Percentiles rank a stretch among this genome's conserved stretches.
Conservation (phyloP, 2,888 invertebrate genomes). For the Ptilodon capucinus region DNA sequence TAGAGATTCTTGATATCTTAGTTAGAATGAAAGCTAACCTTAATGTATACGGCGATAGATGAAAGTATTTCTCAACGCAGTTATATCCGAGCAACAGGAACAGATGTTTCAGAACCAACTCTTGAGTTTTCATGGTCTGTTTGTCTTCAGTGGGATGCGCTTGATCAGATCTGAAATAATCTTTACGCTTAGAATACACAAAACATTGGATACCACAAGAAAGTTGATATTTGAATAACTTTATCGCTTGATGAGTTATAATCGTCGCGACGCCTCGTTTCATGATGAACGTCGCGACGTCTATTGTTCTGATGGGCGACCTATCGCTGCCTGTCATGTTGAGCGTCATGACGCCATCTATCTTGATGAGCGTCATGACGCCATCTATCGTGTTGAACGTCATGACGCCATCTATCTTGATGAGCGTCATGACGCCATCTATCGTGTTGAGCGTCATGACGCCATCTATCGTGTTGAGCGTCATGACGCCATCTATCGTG, state of each 20-base stretch:
- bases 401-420: no score
- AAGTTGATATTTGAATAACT: no score
- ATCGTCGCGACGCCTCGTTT: no score
- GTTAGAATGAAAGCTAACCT: constrained; percentile 77
- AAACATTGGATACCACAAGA: no score
- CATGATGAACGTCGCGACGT: neutral
- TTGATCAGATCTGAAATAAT: constrained; percentile 83
- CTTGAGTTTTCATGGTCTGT: constrained; percentile 89
- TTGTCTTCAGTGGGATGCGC: constrained; percentile 95
- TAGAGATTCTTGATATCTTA: no score
- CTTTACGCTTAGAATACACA: no score
- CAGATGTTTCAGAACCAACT: constrained; percentile 94
- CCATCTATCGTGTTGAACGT: neutral
- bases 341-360: neutral
- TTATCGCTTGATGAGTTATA: no score
- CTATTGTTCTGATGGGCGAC: neutral
- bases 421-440: no score
- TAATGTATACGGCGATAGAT: constrained; percentile 92
- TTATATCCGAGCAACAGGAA: constrained; percentile 97
- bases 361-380: neutral
- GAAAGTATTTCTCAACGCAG: constrained; percentile 94
- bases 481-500: no score
- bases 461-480: no score
- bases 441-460: no score
- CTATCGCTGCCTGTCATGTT: neutral